phyloP scores from a whole-genome alignment of 1,140 invertebrate species.

The Bombus cullumanus region DNA sequence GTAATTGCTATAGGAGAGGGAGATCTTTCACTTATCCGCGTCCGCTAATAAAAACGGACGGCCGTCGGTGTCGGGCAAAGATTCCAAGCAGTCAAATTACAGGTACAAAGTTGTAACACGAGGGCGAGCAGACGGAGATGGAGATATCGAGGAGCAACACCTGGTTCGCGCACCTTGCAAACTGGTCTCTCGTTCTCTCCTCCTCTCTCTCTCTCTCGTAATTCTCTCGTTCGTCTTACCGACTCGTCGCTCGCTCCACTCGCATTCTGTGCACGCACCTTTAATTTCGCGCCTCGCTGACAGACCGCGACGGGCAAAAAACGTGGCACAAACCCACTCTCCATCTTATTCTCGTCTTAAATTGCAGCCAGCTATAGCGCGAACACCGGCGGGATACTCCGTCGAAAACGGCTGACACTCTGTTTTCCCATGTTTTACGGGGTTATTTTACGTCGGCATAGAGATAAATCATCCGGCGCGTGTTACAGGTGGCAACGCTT shows the following conservation, averaged over 20 bases:
- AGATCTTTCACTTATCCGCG: constrained; percentile 36
- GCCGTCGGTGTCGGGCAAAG: constrained; percentile 37
- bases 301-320: constrained; percentile 49
- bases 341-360: background rate
- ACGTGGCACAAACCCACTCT: background rate
- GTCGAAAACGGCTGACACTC: background rate
- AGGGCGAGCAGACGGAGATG: constrained; percentile 45
- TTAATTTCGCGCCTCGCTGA: constrained; percentile 54
- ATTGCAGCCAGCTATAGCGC: background rate
- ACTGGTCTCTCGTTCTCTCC: constrained; percentile 68
- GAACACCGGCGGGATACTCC: background rate
- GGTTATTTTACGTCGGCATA: background rate
- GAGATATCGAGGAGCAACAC: constrained; percentile 70
- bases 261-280: constrained; percentile 53
- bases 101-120: constrained; percentile 60
- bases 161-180: constrained; percentile 78
- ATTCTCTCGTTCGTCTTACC: background rate
- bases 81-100: constrained; percentile 63
- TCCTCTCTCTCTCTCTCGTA: constrained; percentile 17
- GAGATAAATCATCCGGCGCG: too few relatives aligned
- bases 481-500: too few relatives aligned
- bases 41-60: constrained; percentile 35
- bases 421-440: background rate
- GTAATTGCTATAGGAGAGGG: background rate
- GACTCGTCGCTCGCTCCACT: constrained; percentile 4